A percentile compares a stretch with the other conserved stretches of the same genome.
Evolutionary conservation across 2,888 invertebrate genomes (phyloP).

Genomic region (Laspeyria flexula): DNA sequence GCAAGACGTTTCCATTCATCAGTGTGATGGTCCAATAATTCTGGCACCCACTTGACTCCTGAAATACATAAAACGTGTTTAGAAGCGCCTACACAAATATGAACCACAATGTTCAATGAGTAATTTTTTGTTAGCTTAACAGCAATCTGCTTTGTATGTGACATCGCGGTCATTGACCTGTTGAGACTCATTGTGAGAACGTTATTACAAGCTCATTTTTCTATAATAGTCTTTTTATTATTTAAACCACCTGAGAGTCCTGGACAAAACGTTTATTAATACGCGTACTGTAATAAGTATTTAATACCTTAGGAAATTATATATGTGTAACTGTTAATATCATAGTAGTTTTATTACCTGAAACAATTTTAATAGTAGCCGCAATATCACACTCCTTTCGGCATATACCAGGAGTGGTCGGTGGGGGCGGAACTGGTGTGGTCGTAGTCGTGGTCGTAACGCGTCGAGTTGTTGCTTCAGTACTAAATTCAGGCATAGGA

Average conservation of each 20-base stretch:
- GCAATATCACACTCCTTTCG: constrained; percentile 93
- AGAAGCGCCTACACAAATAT: no score
- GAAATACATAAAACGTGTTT: constrained; percentile 25
- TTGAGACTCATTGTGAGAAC: no score
- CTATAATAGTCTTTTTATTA: no score
- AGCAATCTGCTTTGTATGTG: no score
- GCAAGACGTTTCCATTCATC: constrained; percentile 94
- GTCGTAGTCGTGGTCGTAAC: constrained; percentile 88
- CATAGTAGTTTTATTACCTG: constrained; percentile 74
- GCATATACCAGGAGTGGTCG: constrained; percentile 93
- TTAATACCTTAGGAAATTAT: no score
- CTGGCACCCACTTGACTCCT: constrained; percentile 93
- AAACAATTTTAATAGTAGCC: constrained; percentile 93
- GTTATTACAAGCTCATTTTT: no score
- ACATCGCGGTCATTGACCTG: no score
- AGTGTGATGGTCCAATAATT: constrained; percentile 94
- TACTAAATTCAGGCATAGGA: constrained; percentile 71
- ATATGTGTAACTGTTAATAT: no score
- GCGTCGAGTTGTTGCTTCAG: constrained; percentile 80
- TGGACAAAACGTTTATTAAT: no score
- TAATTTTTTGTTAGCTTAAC: neutral
- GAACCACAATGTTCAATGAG: no score
- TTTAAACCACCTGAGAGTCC: no score
- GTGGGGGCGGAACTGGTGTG: constrained; percentile 89
- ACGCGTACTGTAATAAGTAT: no score